Conservation (phyloP, 2,888 invertebrate genomes). For the Ypsolopha sequella region DNA sequence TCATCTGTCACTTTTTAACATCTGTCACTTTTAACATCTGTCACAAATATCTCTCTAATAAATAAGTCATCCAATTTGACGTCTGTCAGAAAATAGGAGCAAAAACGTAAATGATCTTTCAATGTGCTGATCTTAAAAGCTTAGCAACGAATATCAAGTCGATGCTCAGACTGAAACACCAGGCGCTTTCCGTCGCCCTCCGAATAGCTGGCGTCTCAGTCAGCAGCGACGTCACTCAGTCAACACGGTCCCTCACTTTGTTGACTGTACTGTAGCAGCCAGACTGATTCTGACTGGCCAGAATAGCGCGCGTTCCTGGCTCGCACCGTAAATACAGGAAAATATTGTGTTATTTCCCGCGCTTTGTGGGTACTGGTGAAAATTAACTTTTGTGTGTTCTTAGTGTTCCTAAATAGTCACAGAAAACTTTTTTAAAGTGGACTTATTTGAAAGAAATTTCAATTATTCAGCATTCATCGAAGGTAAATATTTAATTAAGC, state of each 20-base stretch:
- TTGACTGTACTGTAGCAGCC: constrained; percentile 6
- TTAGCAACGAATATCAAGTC: no score
- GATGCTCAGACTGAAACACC: no score
- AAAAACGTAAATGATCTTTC: no score
- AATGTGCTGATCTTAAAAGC: no score
- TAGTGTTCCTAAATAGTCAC: neutral
- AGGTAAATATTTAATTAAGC: neutral
- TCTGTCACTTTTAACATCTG: no score
- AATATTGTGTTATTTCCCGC: neutral
- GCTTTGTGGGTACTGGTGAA: neutral
- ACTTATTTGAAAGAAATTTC: neutral
- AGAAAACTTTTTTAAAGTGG: neutral
- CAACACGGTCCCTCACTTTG: neutral
- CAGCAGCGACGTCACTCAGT: constrained; percentile 4
- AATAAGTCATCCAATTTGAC: no score
- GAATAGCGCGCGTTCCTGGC: constrained; percentile 14
- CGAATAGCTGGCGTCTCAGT: neutral
- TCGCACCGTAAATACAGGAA: neutral
- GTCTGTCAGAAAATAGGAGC: no score
- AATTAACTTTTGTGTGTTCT: neutral
- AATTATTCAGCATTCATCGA: neutral
- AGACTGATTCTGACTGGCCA: constrained; percentile 20
- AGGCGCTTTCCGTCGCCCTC: no score
- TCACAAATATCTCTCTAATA: no score
- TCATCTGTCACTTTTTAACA: no score